A percentile compares a stretch with the other conserved stretches of the same genome.
These are phyloP conservation scores for Miopithecus talapoin DNA, from an alignment of 2,797 vertebrate species.

Conservation along the genomic window DNA sequence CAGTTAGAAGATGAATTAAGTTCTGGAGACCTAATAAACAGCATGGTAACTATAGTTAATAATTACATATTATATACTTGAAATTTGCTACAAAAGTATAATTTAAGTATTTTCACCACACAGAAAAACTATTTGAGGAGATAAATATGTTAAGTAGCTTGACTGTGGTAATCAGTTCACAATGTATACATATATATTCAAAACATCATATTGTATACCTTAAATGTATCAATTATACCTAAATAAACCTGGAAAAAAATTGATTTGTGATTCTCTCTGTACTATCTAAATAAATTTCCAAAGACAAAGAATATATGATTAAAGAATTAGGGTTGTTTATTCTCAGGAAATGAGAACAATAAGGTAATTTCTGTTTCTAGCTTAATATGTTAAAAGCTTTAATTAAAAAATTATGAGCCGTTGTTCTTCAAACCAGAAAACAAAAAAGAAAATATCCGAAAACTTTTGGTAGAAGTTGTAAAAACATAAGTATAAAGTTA, in stretches of 20 bases:
- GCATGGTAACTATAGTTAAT: neutral
- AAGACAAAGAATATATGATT: neutral
- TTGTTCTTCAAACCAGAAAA: neutral
- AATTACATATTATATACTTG: neutral
- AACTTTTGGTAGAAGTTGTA: neutral
- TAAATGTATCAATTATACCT: neutral
- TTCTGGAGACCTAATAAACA: neutral
- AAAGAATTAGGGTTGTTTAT: neutral
- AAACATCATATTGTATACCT: neutral
- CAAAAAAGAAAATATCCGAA: neutral
- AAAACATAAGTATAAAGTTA: neutral
- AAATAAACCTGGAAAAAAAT: neutral
- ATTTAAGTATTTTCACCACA: neutral
- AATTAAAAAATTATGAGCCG: conserved; percentile 12
- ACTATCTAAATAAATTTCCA: neutral
- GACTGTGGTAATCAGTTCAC: neutral
- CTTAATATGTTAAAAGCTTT: neutral
- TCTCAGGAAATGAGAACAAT: neutral
- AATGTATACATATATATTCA: neutral
- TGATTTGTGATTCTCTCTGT: neutral
- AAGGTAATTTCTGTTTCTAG: neutral
- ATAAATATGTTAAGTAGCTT: neutral
- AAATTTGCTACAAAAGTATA: neutral
- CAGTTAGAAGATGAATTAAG: neutral
- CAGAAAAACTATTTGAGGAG: neutral